Evolutionary conservation across 2,888 invertebrate species (phyloP), one percentile per base, ranked within the genome.

Genomic region (Seira musarum): DNA sequence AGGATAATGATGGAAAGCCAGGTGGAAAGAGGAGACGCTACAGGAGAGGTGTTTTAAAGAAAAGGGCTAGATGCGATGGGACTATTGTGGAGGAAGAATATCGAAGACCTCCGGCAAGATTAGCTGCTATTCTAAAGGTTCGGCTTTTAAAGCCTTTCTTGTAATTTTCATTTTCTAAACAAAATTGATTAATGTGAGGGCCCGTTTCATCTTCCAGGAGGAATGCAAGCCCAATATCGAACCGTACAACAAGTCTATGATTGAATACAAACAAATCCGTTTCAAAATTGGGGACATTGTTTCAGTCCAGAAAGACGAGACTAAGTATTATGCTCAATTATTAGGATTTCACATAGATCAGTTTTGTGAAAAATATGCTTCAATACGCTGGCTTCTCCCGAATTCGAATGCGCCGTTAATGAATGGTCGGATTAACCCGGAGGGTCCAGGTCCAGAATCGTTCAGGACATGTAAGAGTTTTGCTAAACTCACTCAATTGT

Each of bases 341-440:
- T 30, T 80, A 2, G 68, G 64, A 1, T 80, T 80, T 19, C 79
- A 80, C 21, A 73, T 63, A 10, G 79, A 80, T 46, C 79, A 80
- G 25, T 80, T 80, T 69, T 80, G 79, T 21, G 79, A 73, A 5
- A 49, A 69, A 0, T 80, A 80, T 60, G 79, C 69, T 13, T 68
- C 79, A 1, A 69, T 80, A 21, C 30, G 66, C 15, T 80, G 79
- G 79, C 49, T 80, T 1, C 69, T 24, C 73, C 79, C 1, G 25
- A 25, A 19, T 69, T 30, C 3, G 72, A 61, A 30, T 30, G 65
- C 8, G 30, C 35, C n/a, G 13, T 35, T 19, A 25, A 79, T 60
- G 60, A 77, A 30, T 30, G 30, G 30, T 30, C 30, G 8, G 30
- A 30, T 30, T 5, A 30, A 30, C 8, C 30, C 30, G 2, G 30